phyloP scores from a whole-genome alignment of 2,797 vertebrate genomes.

The Podarcis lilfordi region DNA sequence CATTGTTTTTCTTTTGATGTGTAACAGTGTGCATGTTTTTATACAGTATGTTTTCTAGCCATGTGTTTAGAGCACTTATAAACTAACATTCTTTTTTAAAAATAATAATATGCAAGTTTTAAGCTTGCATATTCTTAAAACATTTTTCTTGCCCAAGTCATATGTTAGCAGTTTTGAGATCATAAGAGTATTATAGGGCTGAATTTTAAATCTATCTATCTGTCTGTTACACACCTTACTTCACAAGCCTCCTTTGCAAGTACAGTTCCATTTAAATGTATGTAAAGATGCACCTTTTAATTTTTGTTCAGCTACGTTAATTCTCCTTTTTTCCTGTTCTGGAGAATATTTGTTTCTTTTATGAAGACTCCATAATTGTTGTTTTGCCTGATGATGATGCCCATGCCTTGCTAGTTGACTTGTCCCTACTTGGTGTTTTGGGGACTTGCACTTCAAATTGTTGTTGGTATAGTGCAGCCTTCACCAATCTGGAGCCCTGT shows the following conservation, averaged over 20 bases:
- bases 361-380: not conserved
- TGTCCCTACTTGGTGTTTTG: not conserved
- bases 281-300: not conserved
- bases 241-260: not conserved
- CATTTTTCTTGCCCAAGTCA: conserved; percentile 16
- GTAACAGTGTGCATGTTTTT: conserved; percentile 69
- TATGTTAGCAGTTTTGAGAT: conserved; percentile 31
- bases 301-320: not conserved
- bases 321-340: not conserved
- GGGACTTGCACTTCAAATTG: not conserved
- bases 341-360: not conserved
- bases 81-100: conserved; percentile 69
- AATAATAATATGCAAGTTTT: conserved; percentile 49
- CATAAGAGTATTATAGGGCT: conserved; percentile 35
- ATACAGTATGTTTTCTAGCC: conserved; percentile 75
- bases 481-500: too few species aligned
- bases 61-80: conserved; percentile 67
- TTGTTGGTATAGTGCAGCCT: not conserved
- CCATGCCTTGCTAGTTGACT: not conserved
- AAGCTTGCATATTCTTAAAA: conserved; percentile 23
- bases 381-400: not conserved
- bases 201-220: not conserved
- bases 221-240: not conserved
- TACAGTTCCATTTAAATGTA: not conserved
- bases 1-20: conserved; percentile 75